Conservation (phyloP, 2,888 invertebrate genomes). For the Ochropleura plecta region DNA sequence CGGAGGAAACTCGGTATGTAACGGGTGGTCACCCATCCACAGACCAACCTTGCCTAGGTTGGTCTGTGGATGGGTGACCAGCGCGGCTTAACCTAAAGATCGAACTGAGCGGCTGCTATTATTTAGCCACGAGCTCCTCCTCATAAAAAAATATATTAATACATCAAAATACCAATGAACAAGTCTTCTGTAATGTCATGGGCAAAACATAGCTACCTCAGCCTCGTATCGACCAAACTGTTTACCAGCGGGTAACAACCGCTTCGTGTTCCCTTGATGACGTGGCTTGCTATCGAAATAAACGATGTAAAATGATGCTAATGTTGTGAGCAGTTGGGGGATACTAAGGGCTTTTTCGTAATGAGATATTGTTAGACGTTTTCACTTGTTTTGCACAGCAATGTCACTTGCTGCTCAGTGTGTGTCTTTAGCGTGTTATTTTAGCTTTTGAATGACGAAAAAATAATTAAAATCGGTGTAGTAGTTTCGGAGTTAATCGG, state of each 20-base stretch:
- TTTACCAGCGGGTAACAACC: conserved; percentile 10
- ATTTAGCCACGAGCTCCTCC: too few relatives aligned
- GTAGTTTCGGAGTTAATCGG: too few relatives aligned
- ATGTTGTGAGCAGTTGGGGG: conserved; percentile 10
- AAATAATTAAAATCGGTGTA: neutral
- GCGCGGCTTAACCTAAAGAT: too few relatives aligned
- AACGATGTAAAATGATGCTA: conserved; percentile 5
- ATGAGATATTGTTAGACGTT: neutral
- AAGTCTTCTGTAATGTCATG: conserved; percentile 49
- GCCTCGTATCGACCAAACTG: conserved; percentile 53
- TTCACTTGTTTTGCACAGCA: neutral
- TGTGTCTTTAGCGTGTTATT: too few relatives aligned
- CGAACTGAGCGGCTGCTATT: too few relatives aligned
- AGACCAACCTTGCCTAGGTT: too few relatives aligned
- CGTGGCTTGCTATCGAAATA: conserved; percentile 16
- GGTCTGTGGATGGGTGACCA: too few relatives aligned
- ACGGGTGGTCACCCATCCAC: too few relatives aligned
- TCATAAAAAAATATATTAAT: too few relatives aligned
- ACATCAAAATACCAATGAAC: conserved; percentile 2
- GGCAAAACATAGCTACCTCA: conserved; percentile 28
- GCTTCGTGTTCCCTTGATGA: conserved; percentile 29
- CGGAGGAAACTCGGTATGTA: too few relatives aligned
- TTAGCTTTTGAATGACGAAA: neutral
- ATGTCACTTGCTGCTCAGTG: too few relatives aligned
- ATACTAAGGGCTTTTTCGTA: conserved; percentile 12